Conservation (phyloP, 2,888 invertebrate genomes). For the Apocheima hispidaria region DNA sequence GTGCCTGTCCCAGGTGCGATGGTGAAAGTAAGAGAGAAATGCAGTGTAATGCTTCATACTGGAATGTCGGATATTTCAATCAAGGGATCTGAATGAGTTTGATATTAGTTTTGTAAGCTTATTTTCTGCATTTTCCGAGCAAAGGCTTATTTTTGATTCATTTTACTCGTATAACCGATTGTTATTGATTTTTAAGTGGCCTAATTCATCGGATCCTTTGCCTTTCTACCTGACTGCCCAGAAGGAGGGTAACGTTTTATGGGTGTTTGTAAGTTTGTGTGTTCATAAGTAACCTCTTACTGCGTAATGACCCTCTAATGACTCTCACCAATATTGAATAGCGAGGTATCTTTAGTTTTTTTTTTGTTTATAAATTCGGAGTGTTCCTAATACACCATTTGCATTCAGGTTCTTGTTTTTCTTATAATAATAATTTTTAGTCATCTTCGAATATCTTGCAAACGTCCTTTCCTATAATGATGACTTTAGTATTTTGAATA, state of each 20-base stretch:
- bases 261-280: not conserved
- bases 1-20: constrained; percentile 25
- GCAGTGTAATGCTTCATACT: constrained; percentile 22
- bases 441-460: no score
- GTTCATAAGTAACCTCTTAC: not conserved
- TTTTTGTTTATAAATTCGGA: no score
- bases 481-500: no score
- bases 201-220: not conserved
- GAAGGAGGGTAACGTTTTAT: no score
- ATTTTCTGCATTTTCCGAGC: not conserved
- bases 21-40: constrained; percentile 48
- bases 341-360: no score
- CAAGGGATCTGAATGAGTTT: not conserved
- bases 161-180: not conserved
- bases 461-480: no score
- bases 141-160: not conserved
- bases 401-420: no score
- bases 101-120: not conserved
- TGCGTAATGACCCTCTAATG: no score
- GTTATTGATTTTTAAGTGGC: not conserved
- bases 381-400: no score
- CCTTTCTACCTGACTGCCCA: not conserved
- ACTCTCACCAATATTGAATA: no score
- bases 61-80: constrained; percentile 22
- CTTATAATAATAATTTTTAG: no score